phyloP scores from a whole-genome alignment of 1,140 invertebrate species.

The Araneus ventricosus region DNA sequence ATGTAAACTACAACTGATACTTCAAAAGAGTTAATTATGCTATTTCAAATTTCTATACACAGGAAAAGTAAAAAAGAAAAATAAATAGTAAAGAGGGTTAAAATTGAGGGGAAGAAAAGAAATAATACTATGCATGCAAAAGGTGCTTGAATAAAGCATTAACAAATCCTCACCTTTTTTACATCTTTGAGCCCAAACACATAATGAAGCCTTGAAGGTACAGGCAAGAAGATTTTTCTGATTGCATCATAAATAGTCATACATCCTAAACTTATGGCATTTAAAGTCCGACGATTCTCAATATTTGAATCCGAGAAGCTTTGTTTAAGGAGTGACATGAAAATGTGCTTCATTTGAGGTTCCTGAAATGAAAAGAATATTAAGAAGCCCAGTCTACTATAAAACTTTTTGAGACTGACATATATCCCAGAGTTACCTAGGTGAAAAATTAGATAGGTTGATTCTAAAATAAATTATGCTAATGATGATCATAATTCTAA shows the following conservation, averaged over 20 bases:
- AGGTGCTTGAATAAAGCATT: background rate
- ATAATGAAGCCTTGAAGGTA: constrained; percentile 93
- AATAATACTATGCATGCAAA: background rate
- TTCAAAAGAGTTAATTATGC: too few relatives aligned
- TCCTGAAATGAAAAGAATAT: constrained; percentile 80
- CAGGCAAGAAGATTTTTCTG: constrained; percentile 87
- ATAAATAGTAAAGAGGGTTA: too few relatives aligned
- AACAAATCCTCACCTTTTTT: constrained; percentile 6
- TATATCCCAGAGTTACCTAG: too few relatives aligned
- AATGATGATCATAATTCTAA: too few relatives aligned
- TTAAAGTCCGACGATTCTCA: constrained; percentile 86
- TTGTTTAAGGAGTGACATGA: constrained; percentile 89
- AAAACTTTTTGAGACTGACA: too few relatives aligned
- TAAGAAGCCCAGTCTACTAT: too few relatives aligned
- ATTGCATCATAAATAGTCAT: constrained; percentile 88
- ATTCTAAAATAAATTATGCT: too few relatives aligned
- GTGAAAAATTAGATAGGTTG: too few relatives aligned
- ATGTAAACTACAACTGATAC: too few relatives aligned
- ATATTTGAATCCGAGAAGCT: constrained; percentile 88
- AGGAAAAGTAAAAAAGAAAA: too few relatives aligned
- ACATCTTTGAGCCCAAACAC: constrained; percentile 90
- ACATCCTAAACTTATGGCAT: constrained; percentile 84
- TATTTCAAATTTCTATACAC: too few relatives aligned
- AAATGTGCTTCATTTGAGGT: constrained; percentile 88
- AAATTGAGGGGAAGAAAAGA: background rate